phyloP scores from a whole-genome alignment of 2,888 invertebrate species.

The Margaritifera margaritifera region DNA sequence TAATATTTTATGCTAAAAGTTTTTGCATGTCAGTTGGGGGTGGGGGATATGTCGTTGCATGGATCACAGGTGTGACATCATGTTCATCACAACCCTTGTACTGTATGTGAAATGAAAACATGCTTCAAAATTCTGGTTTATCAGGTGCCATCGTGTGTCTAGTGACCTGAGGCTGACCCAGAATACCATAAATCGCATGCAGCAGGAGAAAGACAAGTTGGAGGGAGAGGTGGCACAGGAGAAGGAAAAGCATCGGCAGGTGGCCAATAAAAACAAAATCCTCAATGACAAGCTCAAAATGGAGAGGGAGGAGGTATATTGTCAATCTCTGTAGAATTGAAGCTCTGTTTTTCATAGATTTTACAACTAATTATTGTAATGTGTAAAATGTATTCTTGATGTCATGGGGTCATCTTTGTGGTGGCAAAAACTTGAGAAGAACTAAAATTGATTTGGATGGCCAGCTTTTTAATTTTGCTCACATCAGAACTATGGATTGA shows the following conservation, averaged over 20 bases:
- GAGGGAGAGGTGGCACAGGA: conserved; percentile 53
- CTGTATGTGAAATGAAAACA: background rate
- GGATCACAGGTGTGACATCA: background rate
- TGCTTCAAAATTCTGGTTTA: conserved; percentile 5
- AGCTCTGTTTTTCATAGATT: too few species aligned
- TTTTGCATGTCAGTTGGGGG: too few species aligned
- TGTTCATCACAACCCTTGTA: background rate
- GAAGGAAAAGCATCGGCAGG: conserved; percentile 64
- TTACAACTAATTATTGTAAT: too few species aligned
- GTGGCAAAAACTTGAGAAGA: too few species aligned
- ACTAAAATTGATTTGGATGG: too few species aligned
- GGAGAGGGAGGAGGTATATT: conserved; percentile 67
- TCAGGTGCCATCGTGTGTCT: conserved; percentile 53
- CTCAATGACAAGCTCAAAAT: conserved; percentile 55
- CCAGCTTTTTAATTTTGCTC: too few species aligned
- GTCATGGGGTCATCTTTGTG: too few species aligned
- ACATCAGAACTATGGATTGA: too few species aligned
- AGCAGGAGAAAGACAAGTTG: conserved; percentile 48
- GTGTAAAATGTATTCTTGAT: too few species aligned
- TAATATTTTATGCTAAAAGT: too few species aligned
- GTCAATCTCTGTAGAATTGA: background rate
- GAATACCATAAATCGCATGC: conserved; percentile 47
- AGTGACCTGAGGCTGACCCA: conserved; percentile 60
- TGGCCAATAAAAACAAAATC: conserved; percentile 53
- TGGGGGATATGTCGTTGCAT: too few species aligned